These are phyloP conservation scores for Falco naumanni DNA, from an alignment of 2,797 vertebrate genomes.

Conservation along the genomic window DNA sequence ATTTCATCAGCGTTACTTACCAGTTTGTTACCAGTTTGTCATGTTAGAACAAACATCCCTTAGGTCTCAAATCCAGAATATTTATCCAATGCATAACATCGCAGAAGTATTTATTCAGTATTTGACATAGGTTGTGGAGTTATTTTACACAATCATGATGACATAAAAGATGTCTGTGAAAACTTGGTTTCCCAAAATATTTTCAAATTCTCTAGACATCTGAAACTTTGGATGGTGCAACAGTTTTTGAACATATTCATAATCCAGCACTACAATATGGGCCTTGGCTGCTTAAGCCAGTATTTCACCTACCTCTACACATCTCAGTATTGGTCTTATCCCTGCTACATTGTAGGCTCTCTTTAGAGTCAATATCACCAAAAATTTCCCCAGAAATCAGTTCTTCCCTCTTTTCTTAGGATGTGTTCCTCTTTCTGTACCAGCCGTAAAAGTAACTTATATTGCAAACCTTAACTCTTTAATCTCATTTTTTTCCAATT, in stretches of 20 bases:
- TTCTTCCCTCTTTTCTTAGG: neutral
- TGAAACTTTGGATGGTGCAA: neutral
- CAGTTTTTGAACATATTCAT: neutral
- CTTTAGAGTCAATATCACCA: neutral
- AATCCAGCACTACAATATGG: neutral
- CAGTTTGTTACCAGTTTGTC: neutral
- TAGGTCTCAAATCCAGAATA: neutral
- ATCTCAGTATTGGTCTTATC: neutral
- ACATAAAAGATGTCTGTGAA: neutral
- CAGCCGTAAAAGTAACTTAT: neutral
- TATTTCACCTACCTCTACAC: neutral
- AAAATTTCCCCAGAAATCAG: neutral
- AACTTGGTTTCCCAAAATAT: neutral
- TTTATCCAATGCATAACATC: neutral
- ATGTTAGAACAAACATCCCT: neutral
- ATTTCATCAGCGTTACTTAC: neutral
- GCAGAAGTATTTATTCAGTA: neutral
- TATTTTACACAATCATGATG: neutral
- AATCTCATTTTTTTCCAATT: neutral
- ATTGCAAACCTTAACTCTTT: neutral
- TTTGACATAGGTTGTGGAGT: neutral
- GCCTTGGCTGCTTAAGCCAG: neutral
- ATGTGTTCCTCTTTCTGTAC: neutral
- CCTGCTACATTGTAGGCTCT: neutral
- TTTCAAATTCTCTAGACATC: neutral